Percentiles rank a stretch among this genome's conserved stretches.
Conservation (phyloP, 2,888 invertebrate species). For the Notocelia uddmanniana region DNA sequence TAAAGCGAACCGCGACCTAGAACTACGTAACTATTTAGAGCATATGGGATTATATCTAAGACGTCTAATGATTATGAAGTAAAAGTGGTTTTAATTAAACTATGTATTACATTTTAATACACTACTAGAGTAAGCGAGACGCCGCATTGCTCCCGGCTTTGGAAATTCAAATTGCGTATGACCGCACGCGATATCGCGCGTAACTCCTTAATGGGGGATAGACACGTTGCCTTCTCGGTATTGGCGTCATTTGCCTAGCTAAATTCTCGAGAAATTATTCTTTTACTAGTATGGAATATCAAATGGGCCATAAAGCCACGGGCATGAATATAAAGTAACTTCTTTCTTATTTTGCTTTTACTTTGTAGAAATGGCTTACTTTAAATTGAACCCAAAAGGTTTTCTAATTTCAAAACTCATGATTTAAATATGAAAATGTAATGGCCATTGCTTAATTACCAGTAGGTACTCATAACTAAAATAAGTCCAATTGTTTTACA, state of each 20-base stretch:
- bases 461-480: not conserved
- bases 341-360: slow-evolving; percentile 4
- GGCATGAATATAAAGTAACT: slow-evolving; percentile 1
- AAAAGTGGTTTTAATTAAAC: slow-evolving; percentile 60
- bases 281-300: slow-evolving; percentile 2
- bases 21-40: not conserved
- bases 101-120: slow-evolving; percentile 51
- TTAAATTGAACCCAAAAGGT: no score
- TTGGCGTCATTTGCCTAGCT: not conserved
- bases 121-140: slow-evolving; percentile 16
- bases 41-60: slow-evolving; percentile 59
- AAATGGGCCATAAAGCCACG: slow-evolving; percentile 1
- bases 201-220: slow-evolving; percentile 26
- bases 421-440: not conserved
- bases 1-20: slow-evolving; percentile 46
- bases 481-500: not conserved
- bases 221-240: slow-evolving; percentile 7
- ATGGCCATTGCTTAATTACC: not conserved
- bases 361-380: not conserved
- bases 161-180: slow-evolving; percentile 34
- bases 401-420: not conserved
- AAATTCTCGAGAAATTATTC: slow-evolving; percentile 16
- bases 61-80: slow-evolving; percentile 62
- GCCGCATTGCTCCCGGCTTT: slow-evolving; percentile 28
- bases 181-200: slow-evolving; percentile 34